Conservation (phyloP, 2,113 vertebrate species). For the Nothobranchius furzeri region DNA sequence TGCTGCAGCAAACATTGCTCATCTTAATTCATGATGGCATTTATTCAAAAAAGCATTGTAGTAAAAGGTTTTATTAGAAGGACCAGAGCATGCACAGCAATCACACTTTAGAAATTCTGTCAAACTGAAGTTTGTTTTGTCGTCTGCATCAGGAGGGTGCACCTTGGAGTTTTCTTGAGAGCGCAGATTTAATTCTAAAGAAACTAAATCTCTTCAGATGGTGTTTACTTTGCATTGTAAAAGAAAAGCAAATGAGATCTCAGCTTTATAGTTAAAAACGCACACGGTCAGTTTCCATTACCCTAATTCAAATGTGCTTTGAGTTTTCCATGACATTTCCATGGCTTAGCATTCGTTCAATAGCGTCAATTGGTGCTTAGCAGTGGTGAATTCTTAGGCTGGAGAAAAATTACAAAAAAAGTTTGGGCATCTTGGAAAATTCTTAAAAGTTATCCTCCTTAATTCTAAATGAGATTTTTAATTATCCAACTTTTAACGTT, state of each 20-base stretch:
- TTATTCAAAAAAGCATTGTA: constrained; percentile 55
- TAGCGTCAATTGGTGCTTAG: too few species aligned
- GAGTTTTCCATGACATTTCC: neutral
- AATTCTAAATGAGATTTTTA: neutral
- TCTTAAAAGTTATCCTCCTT: too few species aligned
- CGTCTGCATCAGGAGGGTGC: constrained; percentile 54
- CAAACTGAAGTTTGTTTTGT: constrained; percentile 52
- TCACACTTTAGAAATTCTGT: constrained; percentile 45
- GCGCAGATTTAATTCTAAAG: constrained; percentile 45
- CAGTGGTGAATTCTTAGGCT: too few species aligned
- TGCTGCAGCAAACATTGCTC: constrained; percentile 8
- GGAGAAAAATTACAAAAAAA: too few species aligned
- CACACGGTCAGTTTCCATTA: neutral
- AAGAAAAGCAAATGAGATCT: neutral
- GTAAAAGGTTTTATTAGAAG: constrained; percentile 47
- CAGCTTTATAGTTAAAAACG: neutral
- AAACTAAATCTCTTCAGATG: constrained; percentile 29
- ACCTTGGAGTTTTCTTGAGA: constrained; percentile 56
- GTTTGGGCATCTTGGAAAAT: neutral
- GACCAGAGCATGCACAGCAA: constrained; percentile 6
- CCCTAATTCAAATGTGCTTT: neutral
- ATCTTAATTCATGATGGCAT: constrained; percentile 54
- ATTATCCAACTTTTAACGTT: neutral
- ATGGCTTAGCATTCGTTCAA: too few species aligned
- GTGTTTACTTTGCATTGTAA: constrained; percentile 37